phyloP scores from a whole-genome alignment of 2,113 vertebrate species.

The Cryptotis parvus region DNA sequence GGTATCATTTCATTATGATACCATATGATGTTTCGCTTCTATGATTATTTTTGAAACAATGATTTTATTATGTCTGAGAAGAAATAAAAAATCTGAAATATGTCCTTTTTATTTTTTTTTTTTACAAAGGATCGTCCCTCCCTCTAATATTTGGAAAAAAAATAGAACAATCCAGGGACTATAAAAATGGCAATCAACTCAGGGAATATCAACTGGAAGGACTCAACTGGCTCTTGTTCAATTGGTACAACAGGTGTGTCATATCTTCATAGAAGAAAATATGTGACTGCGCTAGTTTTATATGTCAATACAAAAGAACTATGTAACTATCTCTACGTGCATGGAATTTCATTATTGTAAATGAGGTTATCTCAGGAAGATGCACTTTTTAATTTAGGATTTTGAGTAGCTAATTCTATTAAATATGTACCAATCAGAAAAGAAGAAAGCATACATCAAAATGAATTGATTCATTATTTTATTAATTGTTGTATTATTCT shows the following conservation, averaged over 20 bases:
- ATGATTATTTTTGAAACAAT: slow-evolving; percentile 43
- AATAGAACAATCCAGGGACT: slow-evolving; percentile 96
- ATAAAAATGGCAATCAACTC: slow-evolving; percentile 98
- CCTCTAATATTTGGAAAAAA: slow-evolving; percentile 98
- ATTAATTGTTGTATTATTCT: background rate
- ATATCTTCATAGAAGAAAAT: background rate
- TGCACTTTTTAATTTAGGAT: slow-evolving; percentile 38
- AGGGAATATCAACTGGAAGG: slow-evolving; percentile 99
- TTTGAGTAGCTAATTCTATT: slow-evolving; percentile 5
- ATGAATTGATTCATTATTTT: too few relatives aligned
- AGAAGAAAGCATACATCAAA: slow-evolving; percentile 2
- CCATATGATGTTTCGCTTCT: background rate
- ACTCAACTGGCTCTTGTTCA: slow-evolving; percentile 99
- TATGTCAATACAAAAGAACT: slow-evolving; percentile 34
- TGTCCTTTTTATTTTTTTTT: slow-evolving; percentile 50
- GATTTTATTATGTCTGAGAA: slow-evolving; percentile 30
- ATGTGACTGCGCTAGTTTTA: background rate
- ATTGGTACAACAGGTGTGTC: slow-evolving; percentile 99
- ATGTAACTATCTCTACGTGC: background rate
- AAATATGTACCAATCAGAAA: background rate
- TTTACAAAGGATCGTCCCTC: slow-evolving; percentile 94
- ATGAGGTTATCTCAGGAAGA: slow-evolving; percentile 7
- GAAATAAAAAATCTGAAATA: background rate
- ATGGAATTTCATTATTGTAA: slow-evolving; percentile 36
- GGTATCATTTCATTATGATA: slow-evolving; percentile 23